Evolutionary conservation across 1,140 invertebrate genomes (phyloP).

Genomic region (Dendroctonus valens): DNA sequence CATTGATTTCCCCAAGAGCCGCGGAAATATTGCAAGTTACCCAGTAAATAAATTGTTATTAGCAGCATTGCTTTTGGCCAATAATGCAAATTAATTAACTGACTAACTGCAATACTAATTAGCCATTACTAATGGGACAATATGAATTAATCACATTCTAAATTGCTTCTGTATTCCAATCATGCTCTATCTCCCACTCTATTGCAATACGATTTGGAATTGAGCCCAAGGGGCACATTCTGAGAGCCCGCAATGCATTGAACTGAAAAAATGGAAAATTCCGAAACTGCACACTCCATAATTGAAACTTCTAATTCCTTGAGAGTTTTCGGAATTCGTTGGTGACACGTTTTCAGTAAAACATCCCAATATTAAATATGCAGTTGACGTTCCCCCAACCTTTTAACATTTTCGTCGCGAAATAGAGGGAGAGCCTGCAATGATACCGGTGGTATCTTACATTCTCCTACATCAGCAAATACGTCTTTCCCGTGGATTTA

Average conservation of each 20-base stretch:
- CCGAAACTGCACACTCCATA: too few species aligned
- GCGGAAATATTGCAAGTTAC: too few species aligned
- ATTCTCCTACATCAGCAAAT: constrained; percentile 18
- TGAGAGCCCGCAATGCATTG: too few species aligned
- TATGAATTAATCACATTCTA: constrained; percentile 5
- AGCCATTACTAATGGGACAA: constrained; percentile 8
- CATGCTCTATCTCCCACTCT: background rate
- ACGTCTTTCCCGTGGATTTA: constrained; percentile 24
- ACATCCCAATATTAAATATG: background rate
- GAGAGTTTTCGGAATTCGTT: too few species aligned
- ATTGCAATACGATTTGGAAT: too few species aligned
- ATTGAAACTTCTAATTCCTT: too few species aligned
- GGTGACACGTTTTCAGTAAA: too few species aligned
- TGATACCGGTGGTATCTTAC: background rate
- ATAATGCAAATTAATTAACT: constrained; percentile 11
- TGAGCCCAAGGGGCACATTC: too few species aligned
- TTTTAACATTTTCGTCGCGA: constrained; percentile 4
- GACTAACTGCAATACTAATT: constrained; percentile 6
- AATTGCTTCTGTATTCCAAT: background rate
- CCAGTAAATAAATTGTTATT: too few species aligned
- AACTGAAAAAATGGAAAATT: too few species aligned
- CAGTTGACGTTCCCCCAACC: background rate
- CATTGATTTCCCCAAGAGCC: too few species aligned
- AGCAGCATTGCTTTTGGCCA: background rate
- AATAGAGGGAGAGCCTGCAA: constrained; percentile 1